phyloP scores from a whole-genome alignment of 2,888 invertebrate genomes.

The Flabesymbios commensalis region DNA sequence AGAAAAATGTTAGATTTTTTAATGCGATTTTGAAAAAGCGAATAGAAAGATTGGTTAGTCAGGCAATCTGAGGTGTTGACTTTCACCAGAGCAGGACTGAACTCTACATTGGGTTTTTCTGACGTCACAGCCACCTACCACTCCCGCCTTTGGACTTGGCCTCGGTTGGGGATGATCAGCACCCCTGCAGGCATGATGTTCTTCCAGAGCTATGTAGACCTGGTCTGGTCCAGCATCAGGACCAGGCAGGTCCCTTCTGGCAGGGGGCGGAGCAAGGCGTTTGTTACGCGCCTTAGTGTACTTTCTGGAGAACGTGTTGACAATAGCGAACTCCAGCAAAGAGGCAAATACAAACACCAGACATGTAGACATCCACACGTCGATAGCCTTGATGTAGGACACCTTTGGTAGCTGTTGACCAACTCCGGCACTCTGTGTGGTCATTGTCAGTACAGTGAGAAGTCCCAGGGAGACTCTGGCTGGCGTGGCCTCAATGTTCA shows the following conservation, averaged over 20 bases:
- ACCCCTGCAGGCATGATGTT: too few relatives aligned
- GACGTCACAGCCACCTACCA: too few relatives aligned
- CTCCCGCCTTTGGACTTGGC: too few relatives aligned
- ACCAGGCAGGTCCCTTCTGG: not conserved
- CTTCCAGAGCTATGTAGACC: not conserved
- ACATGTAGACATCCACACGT: conserved; percentile 44
- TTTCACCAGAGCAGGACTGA: too few relatives aligned
- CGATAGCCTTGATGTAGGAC: conserved; percentile 91
- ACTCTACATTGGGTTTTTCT: too few relatives aligned
- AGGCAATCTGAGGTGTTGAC: too few relatives aligned
- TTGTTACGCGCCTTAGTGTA: conserved; percentile 1
- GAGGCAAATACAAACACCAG: conserved; percentile 41
- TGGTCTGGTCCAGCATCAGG: not conserved
- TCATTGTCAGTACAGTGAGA: conserved; percentile 72
- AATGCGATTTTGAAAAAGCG: too few relatives aligned
- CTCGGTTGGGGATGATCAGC: too few relatives aligned
- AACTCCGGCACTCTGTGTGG: conserved; percentile 91
- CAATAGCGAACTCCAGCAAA: conserved; percentile 42
- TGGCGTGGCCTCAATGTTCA: conserved; percentile 81
- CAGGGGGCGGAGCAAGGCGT: not conserved
- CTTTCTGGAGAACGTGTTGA: conserved; percentile 40
- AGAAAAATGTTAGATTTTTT: too few relatives aligned
- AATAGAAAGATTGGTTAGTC: too few relatives aligned
- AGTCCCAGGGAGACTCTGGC: conserved; percentile 87
- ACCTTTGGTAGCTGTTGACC: conserved; percentile 87